Conservation (phyloP, 2,888 invertebrate species). For the Portevinia maculata region DNA sequence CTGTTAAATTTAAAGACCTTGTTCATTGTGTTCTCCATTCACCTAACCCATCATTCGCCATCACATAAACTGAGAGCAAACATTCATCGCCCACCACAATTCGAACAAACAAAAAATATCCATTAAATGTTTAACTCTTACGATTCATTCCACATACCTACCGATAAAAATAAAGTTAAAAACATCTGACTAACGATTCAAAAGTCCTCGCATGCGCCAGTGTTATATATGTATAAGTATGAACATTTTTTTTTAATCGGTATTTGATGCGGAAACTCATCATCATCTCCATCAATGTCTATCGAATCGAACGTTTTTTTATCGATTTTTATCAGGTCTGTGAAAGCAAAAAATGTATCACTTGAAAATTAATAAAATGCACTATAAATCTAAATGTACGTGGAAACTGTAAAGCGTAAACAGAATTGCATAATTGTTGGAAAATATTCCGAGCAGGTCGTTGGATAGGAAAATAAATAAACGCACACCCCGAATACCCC, state of each 20-base stretch:
- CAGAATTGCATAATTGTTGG: no score
- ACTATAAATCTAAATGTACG: not conserved
- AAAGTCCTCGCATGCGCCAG: not conserved
- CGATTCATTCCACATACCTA: constrained; percentile 15
- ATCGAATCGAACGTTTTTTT: constrained; percentile 47
- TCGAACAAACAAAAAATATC: not conserved
- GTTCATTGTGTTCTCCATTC: not conserved
- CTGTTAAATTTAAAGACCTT: not conserved
- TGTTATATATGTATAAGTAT: not conserved
- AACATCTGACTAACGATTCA: constrained; percentile 30
- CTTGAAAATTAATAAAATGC: constrained; percentile 5
- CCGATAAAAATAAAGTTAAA: constrained; percentile 39
- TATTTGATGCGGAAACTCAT: constrained; percentile 56
- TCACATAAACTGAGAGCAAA: not conserved
- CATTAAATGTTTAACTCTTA: constrained; percentile 21
- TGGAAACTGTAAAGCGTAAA: no score
- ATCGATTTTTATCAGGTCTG: constrained; percentile 17
- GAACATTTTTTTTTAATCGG: constrained; percentile 56
- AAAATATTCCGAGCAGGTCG: not conserved
- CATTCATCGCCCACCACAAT: not conserved
- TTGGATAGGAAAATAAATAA: constrained; percentile 22
- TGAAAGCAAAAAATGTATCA: not conserved
- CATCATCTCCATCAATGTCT: constrained; percentile 32
- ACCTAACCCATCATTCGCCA: not conserved
- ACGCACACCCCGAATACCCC: constrained; percentile 2